phyloP scores from a whole-genome alignment of 2,797 vertebrate genomes.

The Poeciliopsis presidionis region DNA sequence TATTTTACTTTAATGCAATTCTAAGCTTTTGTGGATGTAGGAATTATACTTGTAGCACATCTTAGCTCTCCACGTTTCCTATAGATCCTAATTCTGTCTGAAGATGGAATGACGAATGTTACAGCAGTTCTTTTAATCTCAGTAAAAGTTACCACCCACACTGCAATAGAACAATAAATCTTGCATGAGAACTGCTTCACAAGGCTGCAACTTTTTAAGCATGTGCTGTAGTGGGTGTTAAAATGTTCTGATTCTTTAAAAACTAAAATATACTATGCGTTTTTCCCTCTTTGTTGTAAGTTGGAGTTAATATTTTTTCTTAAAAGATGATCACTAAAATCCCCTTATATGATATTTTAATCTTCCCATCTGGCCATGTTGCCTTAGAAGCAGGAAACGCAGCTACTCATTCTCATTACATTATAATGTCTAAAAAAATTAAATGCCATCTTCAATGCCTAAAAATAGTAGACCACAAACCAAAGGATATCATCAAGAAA shows the following conservation, averaged over 20 bases:
- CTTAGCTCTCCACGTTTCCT: neutral
- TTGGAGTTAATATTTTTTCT: neutral
- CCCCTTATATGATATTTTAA: neutral
- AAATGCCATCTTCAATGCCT: neutral
- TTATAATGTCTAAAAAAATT: neutral
- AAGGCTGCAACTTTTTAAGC: neutral
- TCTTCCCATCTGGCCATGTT: neutral
- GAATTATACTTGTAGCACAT: neutral
- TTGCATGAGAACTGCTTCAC: neutral
- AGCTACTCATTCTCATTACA: neutral
- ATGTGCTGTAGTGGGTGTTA: neutral
- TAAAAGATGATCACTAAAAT: neutral
- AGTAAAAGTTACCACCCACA: neutral
- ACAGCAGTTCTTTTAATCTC: neutral
- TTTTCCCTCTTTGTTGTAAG: neutral
- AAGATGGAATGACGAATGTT: neutral
- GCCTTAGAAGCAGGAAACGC: neutral
- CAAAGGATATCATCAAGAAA: neutral
- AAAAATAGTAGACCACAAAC: constrained; percentile 7
- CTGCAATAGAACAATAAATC: neutral
- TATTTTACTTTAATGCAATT: neutral
- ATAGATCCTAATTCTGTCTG: neutral
- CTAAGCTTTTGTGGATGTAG: neutral
- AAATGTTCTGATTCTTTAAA: neutral
- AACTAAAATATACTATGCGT: neutral